These are phyloP conservation scores for Tipula confusa DNA, from an alignment of 2,888 invertebrate genomes.

Conservation along the genomic window DNA sequence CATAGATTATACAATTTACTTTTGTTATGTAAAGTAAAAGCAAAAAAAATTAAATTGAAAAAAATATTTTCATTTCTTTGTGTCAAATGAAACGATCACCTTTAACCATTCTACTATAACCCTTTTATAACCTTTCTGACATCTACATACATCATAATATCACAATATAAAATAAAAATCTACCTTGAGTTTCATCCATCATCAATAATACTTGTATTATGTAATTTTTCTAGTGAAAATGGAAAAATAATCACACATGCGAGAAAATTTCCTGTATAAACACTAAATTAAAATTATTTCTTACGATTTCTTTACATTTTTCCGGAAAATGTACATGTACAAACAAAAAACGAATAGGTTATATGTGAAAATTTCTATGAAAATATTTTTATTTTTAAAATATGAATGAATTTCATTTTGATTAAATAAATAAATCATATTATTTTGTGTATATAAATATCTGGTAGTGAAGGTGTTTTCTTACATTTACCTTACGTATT, in stretches of 20 bases:
- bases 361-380: not conserved
- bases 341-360: not conserved
- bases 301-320: not conserved
- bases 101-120: not conserved
- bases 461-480: slow-evolving; percentile 20
- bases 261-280: not conserved
- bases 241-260: slow-evolving; percentile 25
- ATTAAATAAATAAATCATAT: slow-evolving; percentile 6
- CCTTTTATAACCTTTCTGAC: not conserved
- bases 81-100: not conserved
- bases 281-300: not conserved
- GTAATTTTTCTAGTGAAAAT: slow-evolving; percentile 14
- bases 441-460: not conserved
- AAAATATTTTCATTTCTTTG: not conserved
- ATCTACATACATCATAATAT: not conserved
- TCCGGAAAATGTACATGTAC: not conserved
- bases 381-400: not conserved
- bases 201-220: slow-evolving; percentile 1
- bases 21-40: not conserved
- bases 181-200: slow-evolving; percentile 12
- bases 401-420: not conserved
- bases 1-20: no score
- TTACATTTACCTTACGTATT: not conserved
- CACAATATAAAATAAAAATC: not conserved
- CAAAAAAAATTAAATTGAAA: not conserved